A percentile compares a stretch with the other conserved stretches of the same genome.
Conservation (phyloP, 2,797 vertebrate species). For the Xenentodon cancila region DNA sequence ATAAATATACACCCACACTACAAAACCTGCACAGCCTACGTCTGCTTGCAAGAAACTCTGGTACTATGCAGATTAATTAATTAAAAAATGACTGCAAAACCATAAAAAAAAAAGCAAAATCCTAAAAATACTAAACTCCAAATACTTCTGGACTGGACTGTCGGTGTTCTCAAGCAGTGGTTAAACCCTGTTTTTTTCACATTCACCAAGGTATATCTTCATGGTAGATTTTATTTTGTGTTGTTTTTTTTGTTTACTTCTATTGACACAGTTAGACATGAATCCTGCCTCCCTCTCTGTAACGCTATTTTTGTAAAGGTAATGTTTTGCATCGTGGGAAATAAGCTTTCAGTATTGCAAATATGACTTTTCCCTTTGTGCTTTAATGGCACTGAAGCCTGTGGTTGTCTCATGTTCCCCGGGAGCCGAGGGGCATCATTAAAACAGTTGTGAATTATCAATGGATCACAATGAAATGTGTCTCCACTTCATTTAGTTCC, state of each 20-base stretch:
- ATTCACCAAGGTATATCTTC: too few relatives aligned
- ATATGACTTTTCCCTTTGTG: conserved; percentile 61
- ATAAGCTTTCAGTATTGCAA: conserved; percentile 62
- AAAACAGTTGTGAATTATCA: conserved; percentile 71
- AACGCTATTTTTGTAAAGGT: conserved; percentile 54
- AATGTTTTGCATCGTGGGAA: conserved; percentile 49
- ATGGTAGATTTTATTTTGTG: too few relatives aligned
- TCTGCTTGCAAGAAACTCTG: too few relatives aligned
- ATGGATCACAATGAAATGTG: conserved; percentile 54
- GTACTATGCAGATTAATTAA: too few relatives aligned
- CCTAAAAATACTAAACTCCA: too few relatives aligned
- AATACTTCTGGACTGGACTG: too few relatives aligned
- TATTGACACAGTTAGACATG: conserved; percentile 18
- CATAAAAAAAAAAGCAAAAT: too few relatives aligned
- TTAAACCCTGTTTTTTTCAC: too few relatives aligned
- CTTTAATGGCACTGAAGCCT: conserved; percentile 50
- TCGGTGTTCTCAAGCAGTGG: too few relatives aligned
- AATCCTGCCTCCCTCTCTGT: conserved; percentile 13
- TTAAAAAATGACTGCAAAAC: too few relatives aligned
- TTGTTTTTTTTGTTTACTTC: conserved; percentile 17
- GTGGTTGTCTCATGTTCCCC: conserved; percentile 61
- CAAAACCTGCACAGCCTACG: too few relatives aligned
- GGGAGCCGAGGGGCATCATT: conserved; percentile 72
- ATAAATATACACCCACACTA: too few relatives aligned
- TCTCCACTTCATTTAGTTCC: not conserved